Conservation (phyloP, 2,797 vertebrate genomes). For the Rhincodon typus region DNA sequence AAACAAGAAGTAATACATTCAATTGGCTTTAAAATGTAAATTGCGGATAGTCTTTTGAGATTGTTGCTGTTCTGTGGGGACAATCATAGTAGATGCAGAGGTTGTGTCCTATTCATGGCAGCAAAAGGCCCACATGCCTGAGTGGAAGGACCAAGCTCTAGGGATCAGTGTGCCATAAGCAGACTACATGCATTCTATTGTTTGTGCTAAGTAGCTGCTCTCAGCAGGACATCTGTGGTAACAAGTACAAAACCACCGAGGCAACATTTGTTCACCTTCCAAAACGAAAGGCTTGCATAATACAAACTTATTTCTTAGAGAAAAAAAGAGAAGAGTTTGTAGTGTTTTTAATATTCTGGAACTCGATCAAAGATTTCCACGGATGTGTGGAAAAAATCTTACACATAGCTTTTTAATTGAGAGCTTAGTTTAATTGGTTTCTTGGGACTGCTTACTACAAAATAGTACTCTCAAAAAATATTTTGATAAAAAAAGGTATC, state of each 20-base stretch:
- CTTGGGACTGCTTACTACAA: not conserved
- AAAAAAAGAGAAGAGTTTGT: not conserved
- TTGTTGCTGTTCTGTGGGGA: conserved; percentile 25
- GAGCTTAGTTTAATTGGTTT: not conserved
- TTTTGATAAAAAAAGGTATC: not conserved
- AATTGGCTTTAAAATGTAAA: conserved; percentile 30
- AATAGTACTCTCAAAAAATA: not conserved
- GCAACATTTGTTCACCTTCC: conserved; percentile 29
- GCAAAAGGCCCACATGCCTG: conserved; percentile 23
- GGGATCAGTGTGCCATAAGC: conserved; percentile 13
- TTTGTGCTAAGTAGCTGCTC: not conserved
- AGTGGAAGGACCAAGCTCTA: conserved; percentile 26
- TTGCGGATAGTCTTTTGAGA: conserved; percentile 20
- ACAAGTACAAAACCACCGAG: not conserved
- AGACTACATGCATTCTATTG: conserved; percentile 19
- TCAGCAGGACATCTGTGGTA: not conserved
- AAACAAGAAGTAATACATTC: conserved; percentile 32
- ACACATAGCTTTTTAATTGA: not conserved
- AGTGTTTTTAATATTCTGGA: conserved; percentile 23
- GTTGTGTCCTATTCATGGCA: conserved; percentile 26
- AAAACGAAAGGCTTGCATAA: conserved; percentile 25
- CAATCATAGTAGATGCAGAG: not conserved
- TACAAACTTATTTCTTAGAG: conserved; percentile 20
- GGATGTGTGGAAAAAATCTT: conserved; percentile 12
- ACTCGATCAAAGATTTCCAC: not conserved